These are phyloP conservation scores for Oreotrochilus melanogaster DNA, from an alignment of 2,113 vertebrate species.

Conservation along the genomic window DNA sequence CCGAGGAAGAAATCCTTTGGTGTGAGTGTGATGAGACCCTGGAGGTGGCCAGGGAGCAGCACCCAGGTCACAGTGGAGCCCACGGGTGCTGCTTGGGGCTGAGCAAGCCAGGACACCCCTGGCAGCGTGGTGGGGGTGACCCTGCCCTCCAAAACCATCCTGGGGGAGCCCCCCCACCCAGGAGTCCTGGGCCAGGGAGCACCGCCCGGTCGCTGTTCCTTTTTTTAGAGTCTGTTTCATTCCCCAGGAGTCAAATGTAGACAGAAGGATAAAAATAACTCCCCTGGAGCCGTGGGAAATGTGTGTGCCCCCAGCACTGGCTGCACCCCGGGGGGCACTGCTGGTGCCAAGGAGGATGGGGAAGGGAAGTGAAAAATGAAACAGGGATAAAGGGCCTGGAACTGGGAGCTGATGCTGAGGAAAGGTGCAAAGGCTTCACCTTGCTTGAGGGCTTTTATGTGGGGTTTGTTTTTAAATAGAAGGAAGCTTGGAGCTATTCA, in stretches of 20 bases:
- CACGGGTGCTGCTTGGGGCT: fast-evolving
- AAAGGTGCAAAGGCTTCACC: neutral
- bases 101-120: neutral
- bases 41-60: neutral
- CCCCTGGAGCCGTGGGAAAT: slow-evolving; percentile 5
- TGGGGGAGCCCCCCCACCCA: neutral
- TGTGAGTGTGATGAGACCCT: too few species aligned
- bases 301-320: neutral
- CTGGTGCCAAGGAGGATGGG: neutral
- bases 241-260: neutral
- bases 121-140: neutral
- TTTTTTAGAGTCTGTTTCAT: slow-evolving; percentile 38
- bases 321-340: neutral
- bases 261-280: slow-evolving; percentile 37
- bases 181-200: neutral
- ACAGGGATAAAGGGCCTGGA: neutral
- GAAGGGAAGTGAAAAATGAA: neutral
- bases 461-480: neutral
- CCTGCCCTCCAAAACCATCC: neutral
- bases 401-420: neutral
- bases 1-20: too few species aligned
- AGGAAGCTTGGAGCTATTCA: too few species aligned
- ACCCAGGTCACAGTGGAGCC: fast-evolving
- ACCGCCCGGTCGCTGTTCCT: neutral
- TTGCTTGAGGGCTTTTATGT: neutral